Percentiles rank a stretch among this genome's conserved stretches.
Conservation (phyloP, 2,888 invertebrate genomes). For the Plagodis pulveraria region DNA sequence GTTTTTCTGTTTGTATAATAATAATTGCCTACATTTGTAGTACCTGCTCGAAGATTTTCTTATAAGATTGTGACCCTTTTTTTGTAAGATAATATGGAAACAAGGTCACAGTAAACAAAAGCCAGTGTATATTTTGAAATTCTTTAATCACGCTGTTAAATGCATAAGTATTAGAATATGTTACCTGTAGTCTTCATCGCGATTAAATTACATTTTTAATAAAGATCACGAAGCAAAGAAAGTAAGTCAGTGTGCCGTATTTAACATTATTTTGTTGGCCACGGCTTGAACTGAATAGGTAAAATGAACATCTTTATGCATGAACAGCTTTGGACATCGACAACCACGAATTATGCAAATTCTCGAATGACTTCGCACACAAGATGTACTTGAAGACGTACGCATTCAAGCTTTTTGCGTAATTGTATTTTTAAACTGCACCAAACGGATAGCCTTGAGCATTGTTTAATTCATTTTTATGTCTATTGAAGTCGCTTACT, state of each 20-base stretch:
- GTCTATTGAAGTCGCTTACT: neutral
- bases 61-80: too few species aligned
- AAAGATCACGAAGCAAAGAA: constrained; percentile 29
- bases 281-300: constrained; percentile 44
- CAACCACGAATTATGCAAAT: constrained; percentile 43
- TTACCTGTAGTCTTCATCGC: too few species aligned
- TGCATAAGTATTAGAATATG: too few species aligned
- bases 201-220: neutral
- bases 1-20: too few species aligned
- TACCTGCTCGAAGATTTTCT: too few species aligned
- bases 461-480: neutral
- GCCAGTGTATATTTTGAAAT: too few species aligned
- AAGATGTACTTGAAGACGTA: constrained; percentile 10
- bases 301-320: constrained; percentile 47
- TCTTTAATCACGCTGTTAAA: too few species aligned
- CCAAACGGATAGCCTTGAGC: neutral
- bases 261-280: constrained; percentile 39
- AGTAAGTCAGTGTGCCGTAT: constrained; percentile 50
- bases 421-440: constrained; percentile 4
- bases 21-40: too few species aligned
- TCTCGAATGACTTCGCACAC: constrained; percentile 30
- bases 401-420: constrained; percentile 17
- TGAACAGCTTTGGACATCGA: constrained; percentile 33
- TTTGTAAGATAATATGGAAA: too few species aligned
- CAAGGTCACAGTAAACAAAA: too few species aligned